phyloP scores from a whole-genome alignment of 2,113 vertebrate genomes.

The Elachura formosa region DNA sequence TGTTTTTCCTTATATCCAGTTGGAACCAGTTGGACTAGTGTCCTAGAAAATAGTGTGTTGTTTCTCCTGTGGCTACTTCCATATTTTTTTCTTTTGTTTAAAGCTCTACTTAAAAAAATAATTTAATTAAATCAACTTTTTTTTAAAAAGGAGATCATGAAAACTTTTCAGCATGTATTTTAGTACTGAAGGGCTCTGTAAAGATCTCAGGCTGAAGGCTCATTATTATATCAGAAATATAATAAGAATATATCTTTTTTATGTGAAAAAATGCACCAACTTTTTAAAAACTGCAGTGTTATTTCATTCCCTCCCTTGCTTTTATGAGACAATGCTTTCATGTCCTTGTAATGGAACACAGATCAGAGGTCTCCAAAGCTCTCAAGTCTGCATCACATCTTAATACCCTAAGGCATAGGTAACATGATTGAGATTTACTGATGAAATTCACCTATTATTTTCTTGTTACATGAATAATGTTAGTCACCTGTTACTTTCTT shows the following conservation, averaged over 20 bases:
- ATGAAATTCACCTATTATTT: not conserved
- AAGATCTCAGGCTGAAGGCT: not conserved
- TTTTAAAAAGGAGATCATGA: not conserved
- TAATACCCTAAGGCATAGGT: not conserved
- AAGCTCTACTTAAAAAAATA: not conserved
- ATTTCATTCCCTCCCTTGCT: not conserved
- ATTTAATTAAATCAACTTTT: not conserved
- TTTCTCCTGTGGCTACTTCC: not conserved
- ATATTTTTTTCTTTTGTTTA: not conserved
- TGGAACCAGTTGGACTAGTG: not conserved
- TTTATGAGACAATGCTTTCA: not conserved
- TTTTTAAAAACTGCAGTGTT: not conserved
- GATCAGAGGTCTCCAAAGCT: not conserved
- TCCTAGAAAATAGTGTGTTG: not conserved
- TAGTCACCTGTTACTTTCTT: slow-evolving; percentile 19
- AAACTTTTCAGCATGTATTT: not conserved
- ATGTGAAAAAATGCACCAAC: not conserved
- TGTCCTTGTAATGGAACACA: not conserved
- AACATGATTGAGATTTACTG: slow-evolving; percentile 21
- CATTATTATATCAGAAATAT: not conserved
- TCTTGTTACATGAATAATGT: not conserved
- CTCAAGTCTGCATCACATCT: not conserved
- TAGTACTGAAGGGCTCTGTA: not conserved
- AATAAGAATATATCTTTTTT: not conserved
- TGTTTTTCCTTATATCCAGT: not conserved